Base-by-base conservation (phyloP, 2,888 invertebrate genomes). In the Papilio gigon region DNA sequence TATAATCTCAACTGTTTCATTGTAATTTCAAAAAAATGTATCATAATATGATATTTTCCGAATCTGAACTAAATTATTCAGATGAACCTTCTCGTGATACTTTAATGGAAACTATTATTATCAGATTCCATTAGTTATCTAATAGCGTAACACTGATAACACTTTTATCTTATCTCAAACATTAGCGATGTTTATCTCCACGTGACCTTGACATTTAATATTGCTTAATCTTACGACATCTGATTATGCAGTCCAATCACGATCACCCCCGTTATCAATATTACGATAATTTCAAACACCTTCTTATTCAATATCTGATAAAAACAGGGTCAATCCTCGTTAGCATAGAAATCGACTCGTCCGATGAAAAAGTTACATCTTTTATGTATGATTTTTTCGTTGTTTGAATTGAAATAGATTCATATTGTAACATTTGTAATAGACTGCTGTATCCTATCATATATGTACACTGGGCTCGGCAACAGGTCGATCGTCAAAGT, bases 291-390 rank as follows among this genome's bases (percentile, higher is more conserved):
- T 59, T 33, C 12, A 22, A 64, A 58, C 37, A 44, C 56, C 37
- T 70, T 64, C 50, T 63, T 56, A 62, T 69, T 44, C 33, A 27
- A 59, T 30, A 56, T 60, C 42, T 22, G 65, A 70, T 70, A 65
- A 70, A 53, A 56, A 67, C 50, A 56, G 53, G 56, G 50, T 58
- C 47, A 67, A 17, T 42, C 20, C 59, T 62, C 42, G 68, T 72
- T 70, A 72, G 70, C 70, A 70, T 70, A 68, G 61, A 65, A 68
- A 72, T 66, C 66, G n/a, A n/a, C n/a, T n/a, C n/a, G n/a, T n/a
- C n/a, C n/a, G n/a, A n/a, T n/a, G n/a, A n/a, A n/a, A n/a, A n/a
- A n/a, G n/a, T n/a, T n/a, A n/a, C n/a, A n/a, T n/a, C n/a, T n/a
- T n/a, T n/a, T n/a, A n/a, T n/a, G 53, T n/a, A n/a, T n/a, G n/a